Percentiles rank a stretch among this genome's conserved stretches.
Evolutionary conservation across 2,113 vertebrate genomes (phyloP).

Genomic region (Prolemur simus): DNA sequence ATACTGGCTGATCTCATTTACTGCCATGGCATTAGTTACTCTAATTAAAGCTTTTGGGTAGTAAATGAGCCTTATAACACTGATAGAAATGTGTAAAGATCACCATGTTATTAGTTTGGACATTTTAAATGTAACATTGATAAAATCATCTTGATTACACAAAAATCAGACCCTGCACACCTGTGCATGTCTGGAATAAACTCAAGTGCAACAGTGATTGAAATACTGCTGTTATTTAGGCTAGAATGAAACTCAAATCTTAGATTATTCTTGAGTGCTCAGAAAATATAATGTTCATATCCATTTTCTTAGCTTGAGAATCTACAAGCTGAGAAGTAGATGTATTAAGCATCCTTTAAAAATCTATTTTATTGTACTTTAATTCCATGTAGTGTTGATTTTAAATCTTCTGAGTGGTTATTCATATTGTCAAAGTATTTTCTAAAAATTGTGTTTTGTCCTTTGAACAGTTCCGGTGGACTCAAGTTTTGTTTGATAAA

Average conservation of each 20-base stretch:
- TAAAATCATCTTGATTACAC: not conserved
- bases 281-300: not conserved
- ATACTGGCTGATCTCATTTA: not conserved
- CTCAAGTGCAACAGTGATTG: not conserved
- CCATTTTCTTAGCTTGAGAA: not conserved
- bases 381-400: constrained; percentile 24
- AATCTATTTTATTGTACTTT: not conserved
- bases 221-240: not conserved
- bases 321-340: not conserved
- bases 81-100: not conserved
- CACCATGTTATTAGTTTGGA: not conserved
- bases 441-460: not conserved
- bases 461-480: not conserved
- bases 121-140: constrained; percentile 36
- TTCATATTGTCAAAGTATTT: constrained; percentile 23
- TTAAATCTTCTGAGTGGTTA: constrained; percentile 16
- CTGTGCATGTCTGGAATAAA: not conserved
- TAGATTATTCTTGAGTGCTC: not conserved
- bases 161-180: not conserved
- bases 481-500: constrained; percentile 47
- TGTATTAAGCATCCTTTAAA: not conserved
- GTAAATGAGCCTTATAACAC: not conserved
- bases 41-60: constrained; percentile 19
- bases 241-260: not conserved
- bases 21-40: not conserved